Evolutionary conservation across 2,797 vertebrate genomes (phyloP).

Genomic region (Oryzias sinensis): DNA sequence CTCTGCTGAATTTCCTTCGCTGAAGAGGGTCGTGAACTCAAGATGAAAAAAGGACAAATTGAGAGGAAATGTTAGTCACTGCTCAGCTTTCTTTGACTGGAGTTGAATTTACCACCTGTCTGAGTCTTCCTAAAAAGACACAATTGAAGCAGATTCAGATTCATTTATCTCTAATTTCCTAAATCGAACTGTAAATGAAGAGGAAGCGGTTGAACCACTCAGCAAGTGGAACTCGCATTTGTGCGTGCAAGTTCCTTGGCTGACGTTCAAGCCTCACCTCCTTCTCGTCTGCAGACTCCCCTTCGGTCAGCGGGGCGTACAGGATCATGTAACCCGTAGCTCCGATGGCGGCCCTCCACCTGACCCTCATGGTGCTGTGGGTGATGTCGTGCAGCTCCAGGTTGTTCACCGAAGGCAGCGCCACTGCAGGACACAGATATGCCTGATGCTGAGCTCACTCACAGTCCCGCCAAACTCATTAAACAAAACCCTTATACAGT

Average conservation of each 20-base stretch:
- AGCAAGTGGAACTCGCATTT: background rate
- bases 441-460: accelerated
- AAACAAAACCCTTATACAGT: too few relatives aligned
- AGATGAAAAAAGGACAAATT: too few relatives aligned
- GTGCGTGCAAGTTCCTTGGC: background rate
- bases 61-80: too few relatives aligned
- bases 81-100: too few relatives aligned
- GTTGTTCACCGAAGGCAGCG: constrained; percentile 83
- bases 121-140: too few relatives aligned
- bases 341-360: constrained; percentile 79
- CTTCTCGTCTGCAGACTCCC: constrained; percentile 86
- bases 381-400: constrained; percentile 85
- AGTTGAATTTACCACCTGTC: too few relatives aligned
- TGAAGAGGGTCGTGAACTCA: too few relatives aligned
- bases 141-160: too few relatives aligned
- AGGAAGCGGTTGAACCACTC: background rate
- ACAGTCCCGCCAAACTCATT: too few relatives aligned
- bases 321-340: constrained; percentile 93
- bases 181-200: background rate
- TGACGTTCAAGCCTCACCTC: constrained; percentile 79
- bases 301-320: constrained; percentile 88
- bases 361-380: constrained; percentile 84
- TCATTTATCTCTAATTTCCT: background rate
- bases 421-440: constrained; percentile 70
- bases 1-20: too few relatives aligned